A percentile compares a stretch with the other conserved stretches of the same genome.
These are phyloP conservation scores for Orthosia gothica DNA, from an alignment of 2,888 invertebrate genomes.

Conservation along the genomic window DNA sequence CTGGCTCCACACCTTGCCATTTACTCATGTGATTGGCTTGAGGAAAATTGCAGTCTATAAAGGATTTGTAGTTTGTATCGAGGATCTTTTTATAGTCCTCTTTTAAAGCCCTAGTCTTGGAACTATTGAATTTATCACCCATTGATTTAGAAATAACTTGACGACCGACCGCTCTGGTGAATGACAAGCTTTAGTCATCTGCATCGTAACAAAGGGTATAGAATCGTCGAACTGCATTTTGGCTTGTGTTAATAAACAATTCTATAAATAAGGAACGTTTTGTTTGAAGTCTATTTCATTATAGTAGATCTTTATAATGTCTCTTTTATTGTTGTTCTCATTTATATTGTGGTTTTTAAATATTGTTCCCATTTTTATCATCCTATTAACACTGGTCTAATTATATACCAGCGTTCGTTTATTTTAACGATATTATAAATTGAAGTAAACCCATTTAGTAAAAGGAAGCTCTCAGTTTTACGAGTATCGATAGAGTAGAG, in stretches of 20 bases:
- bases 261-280: slow-evolving; percentile 6
- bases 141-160: slow-evolving; percentile 26
- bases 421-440: slow-evolving; percentile 22
- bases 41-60: slow-evolving; percentile 37
- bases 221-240: not conserved
- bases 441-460: slow-evolving; percentile 35
- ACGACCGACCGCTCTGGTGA: not conserved
- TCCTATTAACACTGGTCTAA: slow-evolving; percentile 22
- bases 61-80: slow-evolving; percentile 7
- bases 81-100: not conserved
- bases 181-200: slow-evolving; percentile 1
- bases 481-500: slow-evolving; percentile 34
- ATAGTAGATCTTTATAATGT: not conserved
- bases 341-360: slow-evolving; percentile 4
- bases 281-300: not conserved
- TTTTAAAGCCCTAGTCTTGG: not conserved
- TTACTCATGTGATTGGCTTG: slow-evolving; percentile 29
- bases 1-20: slow-evolving; percentile 27
- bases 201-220: slow-evolving; percentile 10
- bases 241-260: not conserved
- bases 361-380: slow-evolving; percentile 15
- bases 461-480: slow-evolving; percentile 55
- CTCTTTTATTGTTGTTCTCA: not conserved
- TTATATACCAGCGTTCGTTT: slow-evolving; percentile 21
- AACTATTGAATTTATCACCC: slow-evolving; percentile 13